These are phyloP conservation scores for Mycetomoellerius zeteki DNA, from an alignment of 1,140 invertebrate species.

Conservation along the genomic window DNA sequence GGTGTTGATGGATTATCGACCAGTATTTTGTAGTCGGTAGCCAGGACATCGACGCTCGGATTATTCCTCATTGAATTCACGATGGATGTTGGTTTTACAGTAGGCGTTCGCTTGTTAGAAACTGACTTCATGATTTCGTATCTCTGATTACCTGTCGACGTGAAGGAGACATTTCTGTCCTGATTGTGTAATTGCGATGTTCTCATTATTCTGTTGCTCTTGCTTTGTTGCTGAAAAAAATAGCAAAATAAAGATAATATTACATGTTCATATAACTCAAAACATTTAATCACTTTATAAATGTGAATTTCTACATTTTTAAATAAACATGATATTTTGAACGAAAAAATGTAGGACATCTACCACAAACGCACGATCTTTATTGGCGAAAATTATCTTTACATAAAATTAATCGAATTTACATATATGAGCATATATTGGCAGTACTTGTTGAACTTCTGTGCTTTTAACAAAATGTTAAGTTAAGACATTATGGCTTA, in stretches of 20 bases:
- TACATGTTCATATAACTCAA: neutral
- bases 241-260: neutral
- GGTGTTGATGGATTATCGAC: slow-evolving; percentile 95
- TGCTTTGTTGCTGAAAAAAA: slow-evolving; percentile 87
- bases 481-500: no score
- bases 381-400: no score
- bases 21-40: slow-evolving; percentile 91
- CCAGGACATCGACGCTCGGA: slow-evolving; percentile 93
- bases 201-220: slow-evolving; percentile 91
- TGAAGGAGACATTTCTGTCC: slow-evolving; percentile 94
- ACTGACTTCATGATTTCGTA: slow-evolving; percentile 94
- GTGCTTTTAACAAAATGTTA: no score
- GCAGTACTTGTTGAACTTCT: no score
- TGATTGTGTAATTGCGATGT: slow-evolving; percentile 94
- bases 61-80: slow-evolving; percentile 91
- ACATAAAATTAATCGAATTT: no score
- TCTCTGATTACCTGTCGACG: slow-evolving; percentile 90
- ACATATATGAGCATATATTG: no score
- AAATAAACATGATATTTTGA: no score
- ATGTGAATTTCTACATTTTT: no score
- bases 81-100: slow-evolving; percentile 88
- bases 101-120: slow-evolving; percentile 90
- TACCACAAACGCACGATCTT: no score
- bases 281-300: no score
- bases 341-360: no score